A percentile compares a stretch with the other conserved stretches of the same genome.
phyloP scores from a whole-genome alignment of 2,797 vertebrate species.

The Myoxocephalus aenaeus region DNA sequence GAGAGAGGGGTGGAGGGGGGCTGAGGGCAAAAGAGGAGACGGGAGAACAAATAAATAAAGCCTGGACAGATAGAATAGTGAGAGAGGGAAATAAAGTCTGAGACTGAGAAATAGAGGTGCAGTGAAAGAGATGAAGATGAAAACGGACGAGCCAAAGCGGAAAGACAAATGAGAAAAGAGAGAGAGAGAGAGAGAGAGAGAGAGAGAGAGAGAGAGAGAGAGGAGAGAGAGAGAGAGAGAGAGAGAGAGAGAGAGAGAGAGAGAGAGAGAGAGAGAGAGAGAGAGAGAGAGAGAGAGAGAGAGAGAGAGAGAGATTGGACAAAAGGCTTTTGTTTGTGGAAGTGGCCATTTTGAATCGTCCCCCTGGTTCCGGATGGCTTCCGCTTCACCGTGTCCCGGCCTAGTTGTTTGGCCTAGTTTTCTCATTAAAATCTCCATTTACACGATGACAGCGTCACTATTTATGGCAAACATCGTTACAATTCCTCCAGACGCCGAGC shows the following conservation, averaged over 20 bases:
- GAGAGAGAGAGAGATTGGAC: conserved; percentile 51
- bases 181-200: neutral
- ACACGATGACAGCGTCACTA: conserved; percentile 29
- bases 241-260: conserved; percentile 15
- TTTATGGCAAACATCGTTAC: conserved; percentile 50
- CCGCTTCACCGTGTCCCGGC: conserved; percentile 53
- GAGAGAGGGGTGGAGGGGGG: neutral
- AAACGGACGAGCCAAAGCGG: conserved; percentile 17
- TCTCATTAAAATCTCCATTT: conserved; percentile 49
- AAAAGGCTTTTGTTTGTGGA: conserved; percentile 80
- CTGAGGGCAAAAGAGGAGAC: conserved; percentile 35
- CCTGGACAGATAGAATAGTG: neutral
- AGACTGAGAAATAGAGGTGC: conserved; percentile 28
- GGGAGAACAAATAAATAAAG: conserved; percentile 14
- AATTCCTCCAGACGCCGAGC: conserved; percentile 15
- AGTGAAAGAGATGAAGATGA: conserved; percentile 28
- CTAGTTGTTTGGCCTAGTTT: conserved; percentile 56
- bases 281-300: neutral
- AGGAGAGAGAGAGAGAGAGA: too few relatives aligned
- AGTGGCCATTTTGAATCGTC: conserved; percentile 68
- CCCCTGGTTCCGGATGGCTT: conserved; percentile 60
- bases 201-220: neutral
- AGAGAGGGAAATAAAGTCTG: conserved; percentile 2
- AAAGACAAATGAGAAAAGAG: conserved; percentile 12
- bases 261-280: too few relatives aligned